These are phyloP conservation scores for Clarias magur DNA, from an alignment of 2,113 vertebrate genomes.

Conservation along the genomic window DNA sequence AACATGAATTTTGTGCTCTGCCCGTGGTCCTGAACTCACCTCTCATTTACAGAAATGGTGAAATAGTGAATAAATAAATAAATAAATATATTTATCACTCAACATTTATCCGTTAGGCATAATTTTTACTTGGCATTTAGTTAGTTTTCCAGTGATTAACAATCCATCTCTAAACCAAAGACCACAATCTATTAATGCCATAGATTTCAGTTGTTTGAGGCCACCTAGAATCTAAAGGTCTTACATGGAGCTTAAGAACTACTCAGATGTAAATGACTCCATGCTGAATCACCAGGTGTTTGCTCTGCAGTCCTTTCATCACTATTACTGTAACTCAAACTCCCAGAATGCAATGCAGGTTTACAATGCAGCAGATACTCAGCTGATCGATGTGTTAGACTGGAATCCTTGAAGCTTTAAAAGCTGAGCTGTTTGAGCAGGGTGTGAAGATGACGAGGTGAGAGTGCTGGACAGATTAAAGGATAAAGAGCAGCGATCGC, in stretches of 20 bases:
- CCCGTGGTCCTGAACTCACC: conserved; percentile 51
- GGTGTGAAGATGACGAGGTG: background rate
- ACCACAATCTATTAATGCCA: background rate
- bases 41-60: background rate
- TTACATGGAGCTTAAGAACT: background rate
- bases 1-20: conserved; percentile 11
- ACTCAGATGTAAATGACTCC: background rate
- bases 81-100: too few relatives aligned
- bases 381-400: background rate
- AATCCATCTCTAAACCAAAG: background rate
- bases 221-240: background rate
- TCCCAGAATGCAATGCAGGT: background rate
- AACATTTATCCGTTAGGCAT: too few relatives aligned
- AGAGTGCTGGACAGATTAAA: background rate
- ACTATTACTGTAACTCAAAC: background rate
- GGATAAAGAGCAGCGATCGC: background rate
- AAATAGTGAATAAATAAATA: too few relatives aligned
- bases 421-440: background rate
- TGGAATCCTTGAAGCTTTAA: background rate
- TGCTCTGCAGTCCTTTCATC: background rate
- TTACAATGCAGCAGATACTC: background rate
- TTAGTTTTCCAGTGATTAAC: background rate
- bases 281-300: background rate
- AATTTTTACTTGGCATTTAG: background rate
- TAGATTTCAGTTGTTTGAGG: background rate